Conservation (phyloP, 2,113 vertebrate species). For the Stomatorhinus ivindoensis region DNA sequence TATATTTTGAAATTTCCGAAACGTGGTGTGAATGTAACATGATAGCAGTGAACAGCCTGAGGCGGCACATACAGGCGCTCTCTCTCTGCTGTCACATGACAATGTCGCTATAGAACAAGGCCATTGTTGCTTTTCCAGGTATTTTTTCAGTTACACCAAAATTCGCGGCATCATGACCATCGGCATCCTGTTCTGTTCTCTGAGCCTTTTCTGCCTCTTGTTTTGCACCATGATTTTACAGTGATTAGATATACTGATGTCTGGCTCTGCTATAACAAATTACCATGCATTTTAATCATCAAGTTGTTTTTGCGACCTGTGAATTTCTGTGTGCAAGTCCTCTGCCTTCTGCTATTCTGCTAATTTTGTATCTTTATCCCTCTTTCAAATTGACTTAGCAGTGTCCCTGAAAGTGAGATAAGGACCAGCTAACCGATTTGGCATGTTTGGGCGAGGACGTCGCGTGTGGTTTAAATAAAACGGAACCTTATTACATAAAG, state of each 20-base stretch:
- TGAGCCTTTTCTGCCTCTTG: neutral
- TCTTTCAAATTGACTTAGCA: neutral
- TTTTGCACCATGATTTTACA: neutral
- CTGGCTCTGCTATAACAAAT: neutral
- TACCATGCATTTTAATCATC: neutral
- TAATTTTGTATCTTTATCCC: neutral
- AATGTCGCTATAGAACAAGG: neutral
- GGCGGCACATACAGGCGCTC: neutral
- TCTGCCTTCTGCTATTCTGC: neutral
- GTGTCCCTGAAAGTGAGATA: neutral
- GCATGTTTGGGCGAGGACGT: neutral
- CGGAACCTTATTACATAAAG: neutral
- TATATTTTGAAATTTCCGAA: neutral
- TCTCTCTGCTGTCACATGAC: neutral
- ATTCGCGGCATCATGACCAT: neutral
- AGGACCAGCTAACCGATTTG: neutral
- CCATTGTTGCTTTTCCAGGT: neutral
- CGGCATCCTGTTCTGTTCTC: neutral
- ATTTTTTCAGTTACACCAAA: neutral
- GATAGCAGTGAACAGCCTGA: neutral
- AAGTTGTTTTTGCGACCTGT: neutral
- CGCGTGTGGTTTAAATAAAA: neutral
- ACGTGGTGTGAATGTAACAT: neutral
- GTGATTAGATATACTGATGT: neutral
- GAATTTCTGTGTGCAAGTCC: neutral